phyloP scores from a whole-genome alignment of 1,140 invertebrate genomes.

The Dolichoris vasculosae region DNA sequence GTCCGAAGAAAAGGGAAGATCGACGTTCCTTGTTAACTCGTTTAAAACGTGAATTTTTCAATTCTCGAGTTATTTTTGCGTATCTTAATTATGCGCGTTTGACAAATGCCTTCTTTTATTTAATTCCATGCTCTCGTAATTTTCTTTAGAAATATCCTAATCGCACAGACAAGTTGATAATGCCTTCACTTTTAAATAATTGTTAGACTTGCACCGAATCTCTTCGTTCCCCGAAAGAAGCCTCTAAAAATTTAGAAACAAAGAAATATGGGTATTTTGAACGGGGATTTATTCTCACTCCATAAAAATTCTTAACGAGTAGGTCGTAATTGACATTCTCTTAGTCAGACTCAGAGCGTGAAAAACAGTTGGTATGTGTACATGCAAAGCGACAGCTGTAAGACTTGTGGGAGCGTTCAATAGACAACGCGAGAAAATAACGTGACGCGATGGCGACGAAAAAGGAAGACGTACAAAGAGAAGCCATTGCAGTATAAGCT shows the following conservation, averaged over 20 bases:
- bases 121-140: no score
- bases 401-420: not conserved
- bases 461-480: not conserved
- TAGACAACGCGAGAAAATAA: not conserved
- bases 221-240: no score
- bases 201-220: no score
- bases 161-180: not conserved
- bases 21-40: not conserved
- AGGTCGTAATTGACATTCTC: constrained; percentile 24
- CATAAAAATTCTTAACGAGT: constrained; percentile 21
- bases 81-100: not conserved
- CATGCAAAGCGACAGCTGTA: constrained; percentile 11
- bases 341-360: not conserved
- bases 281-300: not conserved
- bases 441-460: not conserved
- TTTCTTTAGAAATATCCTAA: not conserved
- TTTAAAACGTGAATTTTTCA: not conserved
- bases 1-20: not conserved
- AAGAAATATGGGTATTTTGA: not conserved
- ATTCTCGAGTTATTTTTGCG: not conserved
- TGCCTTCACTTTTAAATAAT: no score
- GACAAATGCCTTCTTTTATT: no score
- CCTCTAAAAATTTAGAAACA: not conserved
- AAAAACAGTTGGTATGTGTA: constrained; percentile 19
- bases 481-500: not conserved